phyloP scores from a whole-genome alignment of 2,888 invertebrate genomes.

The Hetaerina titia region DNA sequence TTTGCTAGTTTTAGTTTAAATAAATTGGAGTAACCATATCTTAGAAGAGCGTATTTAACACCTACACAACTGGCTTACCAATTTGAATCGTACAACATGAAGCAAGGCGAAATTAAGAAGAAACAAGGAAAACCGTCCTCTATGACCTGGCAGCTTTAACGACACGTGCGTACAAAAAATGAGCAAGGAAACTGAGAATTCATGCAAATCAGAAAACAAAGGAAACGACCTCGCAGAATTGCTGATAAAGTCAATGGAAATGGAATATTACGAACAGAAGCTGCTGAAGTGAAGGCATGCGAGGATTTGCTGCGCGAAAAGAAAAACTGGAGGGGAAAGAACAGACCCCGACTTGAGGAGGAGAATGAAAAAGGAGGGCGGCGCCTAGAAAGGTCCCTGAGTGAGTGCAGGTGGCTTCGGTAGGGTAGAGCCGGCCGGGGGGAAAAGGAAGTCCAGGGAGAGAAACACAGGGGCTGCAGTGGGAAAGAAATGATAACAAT shows the following conservation, averaged over 20 bases:
- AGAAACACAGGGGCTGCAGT: background rate
- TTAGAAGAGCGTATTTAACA: background rate
- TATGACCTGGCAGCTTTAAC: too few relatives aligned
- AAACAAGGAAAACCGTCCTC: background rate
- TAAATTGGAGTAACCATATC: background rate
- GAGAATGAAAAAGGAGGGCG: background rate
- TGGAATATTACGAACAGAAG: too few relatives aligned
- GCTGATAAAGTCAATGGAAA: too few relatives aligned
- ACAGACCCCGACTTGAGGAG: background rate
- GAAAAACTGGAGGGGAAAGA: background rate
- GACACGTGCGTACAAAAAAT: background rate
- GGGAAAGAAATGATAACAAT: background rate
- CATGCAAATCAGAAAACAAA: too few relatives aligned
- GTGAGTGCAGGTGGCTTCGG: background rate
- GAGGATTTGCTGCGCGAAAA: background rate
- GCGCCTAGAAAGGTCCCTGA: background rate
- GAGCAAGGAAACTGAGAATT: too few relatives aligned
- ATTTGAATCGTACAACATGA: background rate
- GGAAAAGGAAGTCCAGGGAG: background rate
- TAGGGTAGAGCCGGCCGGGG: background rate
- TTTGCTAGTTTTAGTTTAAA: too few relatives aligned
- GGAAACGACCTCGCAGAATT: too few relatives aligned
- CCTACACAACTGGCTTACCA: background rate
- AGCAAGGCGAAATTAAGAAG: background rate
- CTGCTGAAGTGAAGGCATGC: background rate